Base-by-base conservation (phyloP, 2,797 vertebrate species). In the Sciurus carolinensis region DNA sequence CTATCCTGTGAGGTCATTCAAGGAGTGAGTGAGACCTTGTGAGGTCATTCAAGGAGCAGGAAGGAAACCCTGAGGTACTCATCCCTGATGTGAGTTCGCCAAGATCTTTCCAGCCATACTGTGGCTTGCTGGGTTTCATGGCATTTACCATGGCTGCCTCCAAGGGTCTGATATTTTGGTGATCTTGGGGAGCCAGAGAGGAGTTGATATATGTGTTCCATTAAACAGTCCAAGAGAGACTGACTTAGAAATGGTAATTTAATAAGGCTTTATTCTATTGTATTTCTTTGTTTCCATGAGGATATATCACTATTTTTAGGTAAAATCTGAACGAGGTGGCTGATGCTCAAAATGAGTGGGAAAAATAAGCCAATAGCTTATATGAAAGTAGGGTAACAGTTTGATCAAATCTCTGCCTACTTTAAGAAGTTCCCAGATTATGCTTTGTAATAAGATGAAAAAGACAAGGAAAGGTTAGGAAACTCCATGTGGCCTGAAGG, bases 221-320 rank as follows among this genome's bases (percentile, higher is more conserved):
- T 83, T 90, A 82, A 95, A 81, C 11, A 67, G 42, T 33, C 75
- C 5, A 72, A 59, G 77, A 92, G 81, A 76, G 52, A 77, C 26
- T 73, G 50, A 42, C 93, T 93, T 91, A 94, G 84, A 95, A 92
- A 95, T 4, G 84, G 39, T 44, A 95, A 11, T 72, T 87, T 91
- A 84, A 42, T 59, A 66, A 96, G 69, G 26, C n/a, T 24, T 10
- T 7, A 30, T 62, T n/a, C 13, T 67, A 13, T 20, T n/a, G 33
- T 2, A 26, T 1, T 57, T 92, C 17, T 13, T 90, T 9, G 1
- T 13, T 47, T 47, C 67, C 69, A 2, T 28, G 59, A 91, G 36
- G 17, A 7, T 42, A n/a, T 88, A 69, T 33, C n/a, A 50, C 76
- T 88, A 83, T 87, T 93, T 83, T 82, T 42, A 79, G 44, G 69